Base-by-base conservation (phyloP, 2,113 vertebrate genomes). In the Gasterosteus nipponicus region DNA sequence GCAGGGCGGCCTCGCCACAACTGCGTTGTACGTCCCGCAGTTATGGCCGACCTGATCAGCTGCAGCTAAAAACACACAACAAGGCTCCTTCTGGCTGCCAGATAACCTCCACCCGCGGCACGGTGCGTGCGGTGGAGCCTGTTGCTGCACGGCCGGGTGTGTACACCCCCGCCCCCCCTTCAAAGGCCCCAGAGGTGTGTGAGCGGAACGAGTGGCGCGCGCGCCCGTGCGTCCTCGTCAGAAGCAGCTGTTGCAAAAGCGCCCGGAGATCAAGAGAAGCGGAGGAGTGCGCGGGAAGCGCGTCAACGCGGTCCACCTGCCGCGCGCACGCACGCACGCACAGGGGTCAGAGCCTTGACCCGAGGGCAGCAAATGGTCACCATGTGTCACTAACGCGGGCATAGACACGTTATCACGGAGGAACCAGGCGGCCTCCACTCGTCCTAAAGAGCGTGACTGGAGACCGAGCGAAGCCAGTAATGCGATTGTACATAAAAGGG, bases 301-400 rank as follows among this genome's bases (percentile, higher is more conserved):
- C 86, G 89, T 91, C 84, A 85, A 84, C 88, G 82, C 82, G 71
- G 86, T 92, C 87, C 93, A 93, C 92, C 93, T 93, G 92, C 91
- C 85, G 70, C 84, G 73, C 74, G 75, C 89, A 67, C 85, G 59
- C 75, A 5, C 1, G 1, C 29, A 2, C 5, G 3, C 49, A 41
- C 67, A 31, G 38, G 42, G 81, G 83, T 79, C 81, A 88, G 39
- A 76, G 18, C 65, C 31, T 75, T 78, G 81, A 84, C 80, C 73
- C 19, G 3, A 49, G 71, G 67, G 69, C 80, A 89, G 79, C 89
- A 89, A 93, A 86, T 82, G 89, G 89, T 82, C 89, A 86, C 71
- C 84, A 81, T 78, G 85, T 80, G 86, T 86, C 82, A 80, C 42
- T 54, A 49, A 33, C n/a, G 46, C 77, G 66, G 67, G 42, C 69